phyloP scores from a whole-genome alignment of 2,888 invertebrate species.

The Branchipolynoe longqiensis region DNA sequence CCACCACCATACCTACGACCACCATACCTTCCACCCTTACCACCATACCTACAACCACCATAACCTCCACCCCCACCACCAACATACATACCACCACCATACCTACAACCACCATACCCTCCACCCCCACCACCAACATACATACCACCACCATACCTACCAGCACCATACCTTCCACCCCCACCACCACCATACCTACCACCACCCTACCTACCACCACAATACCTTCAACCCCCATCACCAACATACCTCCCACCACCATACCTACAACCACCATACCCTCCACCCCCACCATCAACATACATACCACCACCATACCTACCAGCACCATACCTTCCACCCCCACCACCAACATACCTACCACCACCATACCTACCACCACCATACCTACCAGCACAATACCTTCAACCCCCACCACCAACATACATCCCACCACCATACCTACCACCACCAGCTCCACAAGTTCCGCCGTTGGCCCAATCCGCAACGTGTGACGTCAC shows the following conservation, averaged over 20 bases:
- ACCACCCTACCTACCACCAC: background rate
- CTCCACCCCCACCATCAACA: background rate
- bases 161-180: no score
- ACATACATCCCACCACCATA: background rate
- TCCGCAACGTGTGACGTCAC: conserved; percentile 35
- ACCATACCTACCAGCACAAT: background rate
- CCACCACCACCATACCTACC: background rate
- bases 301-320: background rate
- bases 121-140: no score
- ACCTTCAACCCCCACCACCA: background rate
- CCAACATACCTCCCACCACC: background rate
- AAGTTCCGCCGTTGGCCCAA: background rate
- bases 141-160: no score
- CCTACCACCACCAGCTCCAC: background rate
- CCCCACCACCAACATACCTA: background rate
- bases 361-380: background rate
- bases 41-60: no score
- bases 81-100: no score
- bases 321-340: background rate
- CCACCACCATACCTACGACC: no score
- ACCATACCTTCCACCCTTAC: no score
- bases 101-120: no score
- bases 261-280: background rate
- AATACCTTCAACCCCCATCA: background rate
- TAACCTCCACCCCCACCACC: no score